These are phyloP conservation scores for Trichechus manatus DNA, from an alignment of 2,113 vertebrate genomes.

Conservation along the genomic window DNA sequence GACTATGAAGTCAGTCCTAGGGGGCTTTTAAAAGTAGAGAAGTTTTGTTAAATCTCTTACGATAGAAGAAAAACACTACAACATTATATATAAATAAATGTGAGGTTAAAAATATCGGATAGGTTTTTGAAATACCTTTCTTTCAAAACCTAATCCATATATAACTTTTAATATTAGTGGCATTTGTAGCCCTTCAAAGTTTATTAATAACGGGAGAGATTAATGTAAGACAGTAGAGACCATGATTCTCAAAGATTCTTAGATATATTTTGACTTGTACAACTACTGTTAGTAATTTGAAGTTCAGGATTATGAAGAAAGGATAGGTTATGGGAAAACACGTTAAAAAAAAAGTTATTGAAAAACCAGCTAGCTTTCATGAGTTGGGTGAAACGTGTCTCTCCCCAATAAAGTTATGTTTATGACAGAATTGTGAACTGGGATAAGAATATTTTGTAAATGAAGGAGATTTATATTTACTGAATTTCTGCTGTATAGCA, in stretches of 20 bases:
- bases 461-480: not conserved
- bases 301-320: conserved; percentile 38
- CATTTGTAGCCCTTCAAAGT: not conserved
- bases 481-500: not conserved
- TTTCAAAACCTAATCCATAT: not conserved
- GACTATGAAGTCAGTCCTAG: conserved; percentile 40
- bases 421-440: not conserved
- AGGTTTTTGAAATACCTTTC: conserved; percentile 42
- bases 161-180: not conserved
- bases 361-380: not conserved
- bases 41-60: conserved; percentile 60
- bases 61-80: conserved; percentile 47
- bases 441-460: not conserved
- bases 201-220: conserved; percentile 5
- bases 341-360: not conserved
- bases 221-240: not conserved
- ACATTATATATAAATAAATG: conserved; percentile 51
- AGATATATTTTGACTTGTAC: not conserved
- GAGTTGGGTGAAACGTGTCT: not conserved
- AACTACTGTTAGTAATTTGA: conserved; percentile 21
- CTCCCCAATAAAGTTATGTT: not conserved
- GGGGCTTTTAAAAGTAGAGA: conserved; percentile 49
- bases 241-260: not conserved
- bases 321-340: not conserved
- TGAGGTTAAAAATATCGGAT: conserved; percentile 14